These are phyloP conservation scores for Dendropsophus ebraccatus DNA, from an alignment of 2,113 vertebrate species.

Conservation along the genomic window DNA sequence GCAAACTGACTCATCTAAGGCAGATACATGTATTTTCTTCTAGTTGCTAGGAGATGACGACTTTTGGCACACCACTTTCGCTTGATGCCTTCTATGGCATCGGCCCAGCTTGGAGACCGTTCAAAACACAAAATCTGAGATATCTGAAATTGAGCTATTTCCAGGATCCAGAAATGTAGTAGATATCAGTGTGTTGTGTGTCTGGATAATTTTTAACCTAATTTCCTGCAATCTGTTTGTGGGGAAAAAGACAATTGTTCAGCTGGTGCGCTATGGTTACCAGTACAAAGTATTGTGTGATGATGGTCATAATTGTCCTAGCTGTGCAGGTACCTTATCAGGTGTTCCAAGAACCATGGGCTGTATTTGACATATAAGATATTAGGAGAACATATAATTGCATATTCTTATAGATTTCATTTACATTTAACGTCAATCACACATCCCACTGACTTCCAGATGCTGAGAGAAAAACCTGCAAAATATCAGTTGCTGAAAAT, in stretches of 20 bases:
- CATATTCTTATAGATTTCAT: background rate
- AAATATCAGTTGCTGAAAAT: too few relatives aligned
- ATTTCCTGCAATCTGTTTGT: conserved; percentile 16
- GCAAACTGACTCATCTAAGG: conserved; percentile 1
- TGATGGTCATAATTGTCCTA: background rate
- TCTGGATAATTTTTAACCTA: background rate
- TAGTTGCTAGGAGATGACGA: conserved; percentile 29
- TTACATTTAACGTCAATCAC: background rate
- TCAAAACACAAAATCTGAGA: background rate
- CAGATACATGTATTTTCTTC: conserved; percentile 12
- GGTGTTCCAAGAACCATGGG: too few relatives aligned
- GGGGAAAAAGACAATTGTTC: background rate
- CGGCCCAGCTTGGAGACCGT: background rate
- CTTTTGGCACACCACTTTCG: conserved; percentile 20
- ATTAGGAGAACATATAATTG: background rate
- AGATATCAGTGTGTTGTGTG: background rate
- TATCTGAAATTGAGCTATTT: background rate
- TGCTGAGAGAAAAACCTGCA: background rate
- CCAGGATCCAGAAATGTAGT: conserved; percentile 10
- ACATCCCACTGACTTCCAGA: background rate
- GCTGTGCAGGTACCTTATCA: background rate
- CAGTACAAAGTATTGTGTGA: background rate
- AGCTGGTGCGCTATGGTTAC: background rate
- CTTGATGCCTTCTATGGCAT: background rate
- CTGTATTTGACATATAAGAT: background rate